A percentile compares a stretch with the other conserved stretches of the same genome.
Evolutionary conservation across 2,888 invertebrate species (phyloP).

Genomic region (Thymelicus acteon): DNA sequence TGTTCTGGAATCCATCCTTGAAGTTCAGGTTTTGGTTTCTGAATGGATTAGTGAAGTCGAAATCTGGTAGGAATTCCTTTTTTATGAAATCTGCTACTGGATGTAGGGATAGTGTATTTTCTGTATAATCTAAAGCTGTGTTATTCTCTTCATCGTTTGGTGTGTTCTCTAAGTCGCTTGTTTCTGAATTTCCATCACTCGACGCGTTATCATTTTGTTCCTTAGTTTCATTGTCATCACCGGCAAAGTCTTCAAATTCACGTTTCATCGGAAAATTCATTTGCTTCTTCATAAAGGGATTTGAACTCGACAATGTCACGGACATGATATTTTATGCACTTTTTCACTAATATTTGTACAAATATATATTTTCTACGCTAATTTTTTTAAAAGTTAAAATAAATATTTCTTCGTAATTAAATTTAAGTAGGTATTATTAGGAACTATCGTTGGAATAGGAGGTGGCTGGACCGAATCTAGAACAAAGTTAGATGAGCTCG

Average conservation of each 20-base stretch:
- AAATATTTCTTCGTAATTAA: slow-evolving; percentile 78
- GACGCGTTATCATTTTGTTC: slow-evolving; percentile 68
- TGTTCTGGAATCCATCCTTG: slow-evolving; percentile 71
- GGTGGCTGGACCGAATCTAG: slow-evolving; percentile 73
- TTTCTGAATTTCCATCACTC: slow-evolving; percentile 74
- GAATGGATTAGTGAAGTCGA: slow-evolving; percentile 75
- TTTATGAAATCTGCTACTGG: slow-evolving; percentile 81
- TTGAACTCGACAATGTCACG: slow-evolving; percentile 71
- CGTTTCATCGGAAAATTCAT: slow-evolving; percentile 78
- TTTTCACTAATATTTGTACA: slow-evolving; percentile 57
- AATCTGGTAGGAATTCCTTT: slow-evolving; percentile 79
- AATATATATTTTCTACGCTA: slow-evolving; percentile 57
- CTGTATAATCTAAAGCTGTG: slow-evolving; percentile 72
- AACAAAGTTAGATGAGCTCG: slow-evolving; percentile 39
- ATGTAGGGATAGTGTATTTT: slow-evolving; percentile 68
- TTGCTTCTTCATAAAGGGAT: slow-evolving; percentile 71
- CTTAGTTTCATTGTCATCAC: slow-evolving; percentile 58
- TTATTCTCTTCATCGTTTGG: slow-evolving; percentile 61
- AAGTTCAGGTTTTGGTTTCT: slow-evolving; percentile 71
- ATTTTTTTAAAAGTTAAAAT: slow-evolving; percentile 73
- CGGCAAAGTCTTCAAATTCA: slow-evolving; percentile 71
- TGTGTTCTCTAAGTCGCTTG: slow-evolving; percentile 74
- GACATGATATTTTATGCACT: slow-evolving; percentile 66
- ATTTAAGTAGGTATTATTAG: slow-evolving; percentile 82
- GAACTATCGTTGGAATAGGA: slow-evolving; percentile 85